phyloP scores from a whole-genome alignment of 2,797 vertebrate species.

The Columba guinea region DNA sequence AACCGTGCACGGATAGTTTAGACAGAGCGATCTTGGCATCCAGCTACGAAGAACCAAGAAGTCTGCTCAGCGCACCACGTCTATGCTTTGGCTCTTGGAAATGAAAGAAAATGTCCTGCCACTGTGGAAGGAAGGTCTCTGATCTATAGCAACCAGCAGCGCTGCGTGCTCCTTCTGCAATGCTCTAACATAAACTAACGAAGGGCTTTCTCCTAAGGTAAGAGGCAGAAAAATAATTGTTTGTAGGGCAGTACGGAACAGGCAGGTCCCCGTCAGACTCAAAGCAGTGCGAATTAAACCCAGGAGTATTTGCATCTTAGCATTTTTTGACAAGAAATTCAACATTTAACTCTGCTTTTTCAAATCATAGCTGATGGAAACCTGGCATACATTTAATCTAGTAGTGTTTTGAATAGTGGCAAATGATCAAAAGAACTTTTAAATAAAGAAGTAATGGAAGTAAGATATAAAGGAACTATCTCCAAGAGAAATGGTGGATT shows the following conservation, averaged over 20 bases:
- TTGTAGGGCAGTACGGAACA: background rate
- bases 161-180: background rate
- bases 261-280: background rate
- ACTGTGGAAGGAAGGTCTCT: background rate
- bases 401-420: background rate
- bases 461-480: background rate
- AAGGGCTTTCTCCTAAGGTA: conserved; percentile 64
- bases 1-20: conserved; percentile 70
- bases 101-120: background rate
- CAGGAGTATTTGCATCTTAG: background rate
- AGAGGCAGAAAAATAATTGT: conserved; percentile 33
- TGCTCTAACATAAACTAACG: conserved; percentile 19
- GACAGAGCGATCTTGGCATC: background rate
- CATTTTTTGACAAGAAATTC: background rate
- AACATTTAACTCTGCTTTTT: background rate
- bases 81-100: background rate
- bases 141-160: background rate
- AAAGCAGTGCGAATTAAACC: background rate
- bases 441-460: background rate
- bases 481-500: background rate
- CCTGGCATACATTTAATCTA: background rate
- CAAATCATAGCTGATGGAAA: background rate
- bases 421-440: background rate
- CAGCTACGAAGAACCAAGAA: background rate
- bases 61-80: accelerated